A percentile compares a stretch with the other conserved stretches of the same genome.
These are phyloP conservation scores for Brachionus rotundiformis DNA, from an alignment of 1,140 invertebrate genomes.

Conservation along the genomic window DNA sequence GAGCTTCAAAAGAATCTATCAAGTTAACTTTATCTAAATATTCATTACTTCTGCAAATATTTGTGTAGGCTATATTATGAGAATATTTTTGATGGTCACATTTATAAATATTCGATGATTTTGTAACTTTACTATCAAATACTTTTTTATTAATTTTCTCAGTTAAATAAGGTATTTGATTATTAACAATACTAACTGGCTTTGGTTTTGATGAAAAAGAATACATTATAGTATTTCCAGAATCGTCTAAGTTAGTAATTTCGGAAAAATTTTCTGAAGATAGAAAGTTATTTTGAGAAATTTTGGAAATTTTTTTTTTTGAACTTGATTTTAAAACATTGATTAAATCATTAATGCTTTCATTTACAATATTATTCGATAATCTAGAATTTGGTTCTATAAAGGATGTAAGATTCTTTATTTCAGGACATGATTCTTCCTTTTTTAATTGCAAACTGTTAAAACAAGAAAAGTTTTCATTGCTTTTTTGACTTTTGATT, in stretches of 20 bases:
- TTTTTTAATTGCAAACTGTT: not conserved
- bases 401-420: not conserved
- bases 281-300: not conserved
- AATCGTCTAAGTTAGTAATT: slow-evolving; percentile 33
- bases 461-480: not conserved
- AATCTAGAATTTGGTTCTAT: not conserved
- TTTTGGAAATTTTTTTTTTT: not conserved
- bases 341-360: slow-evolving; percentile 15
- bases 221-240: slow-evolving; percentile 17
- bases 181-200: not conserved
- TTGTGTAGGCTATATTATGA: not conserved
- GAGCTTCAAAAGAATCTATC: slow-evolving; percentile 21
- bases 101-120: not conserved
- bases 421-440: not conserved
- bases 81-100: not conserved
- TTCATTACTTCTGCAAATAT: not conserved
- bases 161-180: not conserved
- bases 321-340: not conserved
- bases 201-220: slow-evolving; percentile 49
- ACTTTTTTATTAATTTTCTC: not conserved
- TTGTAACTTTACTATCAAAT: not conserved
- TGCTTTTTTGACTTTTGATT: not conserved
- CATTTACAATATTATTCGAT: not conserved
- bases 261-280: not conserved
- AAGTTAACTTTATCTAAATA: not conserved